Percentiles rank a stretch among this genome's conserved stretches.
Conservation (phyloP, 2,888 invertebrate species). For the Chironomus riparius region DNA sequence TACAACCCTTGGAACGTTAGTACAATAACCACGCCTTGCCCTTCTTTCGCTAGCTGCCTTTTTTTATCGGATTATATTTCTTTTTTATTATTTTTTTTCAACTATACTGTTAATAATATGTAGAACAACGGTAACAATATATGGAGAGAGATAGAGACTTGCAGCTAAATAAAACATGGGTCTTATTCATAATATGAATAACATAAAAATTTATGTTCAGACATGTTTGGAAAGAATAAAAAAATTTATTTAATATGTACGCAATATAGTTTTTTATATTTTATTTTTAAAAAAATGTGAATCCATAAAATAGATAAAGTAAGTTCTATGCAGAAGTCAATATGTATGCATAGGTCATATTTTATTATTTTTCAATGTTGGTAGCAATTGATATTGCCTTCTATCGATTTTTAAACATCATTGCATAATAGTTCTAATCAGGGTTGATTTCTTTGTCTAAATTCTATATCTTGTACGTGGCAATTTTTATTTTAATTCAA, state of each 20-base stretch:
- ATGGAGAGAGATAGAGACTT: background rate
- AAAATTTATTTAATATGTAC: background rate
- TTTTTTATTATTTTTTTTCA: background rate
- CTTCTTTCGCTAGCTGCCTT: constrained; percentile 5
- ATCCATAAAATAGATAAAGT: background rate
- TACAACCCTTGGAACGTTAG: constrained; percentile 14
- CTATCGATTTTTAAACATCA: no score
- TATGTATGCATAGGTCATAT: background rate
- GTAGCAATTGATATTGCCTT: no score
- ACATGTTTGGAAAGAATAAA: constrained; percentile 10
- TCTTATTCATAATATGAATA: background rate
- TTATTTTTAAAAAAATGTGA: background rate
- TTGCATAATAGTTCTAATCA: no score
- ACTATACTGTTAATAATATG: constrained; percentile 21
- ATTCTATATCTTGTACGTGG: no score
- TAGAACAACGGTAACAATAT: constrained; percentile 25
- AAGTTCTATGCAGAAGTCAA: background rate
- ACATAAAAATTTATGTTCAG: constrained; percentile 24
- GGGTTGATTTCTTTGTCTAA: no score
- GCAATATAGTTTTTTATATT: background rate
- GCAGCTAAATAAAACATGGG: constrained; percentile 21
- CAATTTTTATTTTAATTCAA: no score
- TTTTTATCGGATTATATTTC: constrained; percentile 24
- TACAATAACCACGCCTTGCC: constrained; percentile 27
- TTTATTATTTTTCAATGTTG: no score